A percentile compares a stretch with the other conserved stretches of the same genome.
Conservation (phyloP, 2,113 vertebrate genomes). For the Pachypanchax playfairii region DNA sequence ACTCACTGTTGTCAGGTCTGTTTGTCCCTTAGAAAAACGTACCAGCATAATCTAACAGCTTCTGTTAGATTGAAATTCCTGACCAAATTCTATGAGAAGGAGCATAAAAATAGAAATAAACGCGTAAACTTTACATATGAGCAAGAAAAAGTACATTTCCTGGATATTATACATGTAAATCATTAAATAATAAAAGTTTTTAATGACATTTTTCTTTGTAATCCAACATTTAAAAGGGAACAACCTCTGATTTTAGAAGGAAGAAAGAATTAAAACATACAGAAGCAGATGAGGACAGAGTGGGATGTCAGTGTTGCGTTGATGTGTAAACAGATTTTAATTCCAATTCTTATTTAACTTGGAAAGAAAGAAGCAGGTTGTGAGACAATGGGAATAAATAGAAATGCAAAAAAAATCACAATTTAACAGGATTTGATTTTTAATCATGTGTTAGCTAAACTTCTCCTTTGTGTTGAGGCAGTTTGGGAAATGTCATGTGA, state of each 20-base stretch:
- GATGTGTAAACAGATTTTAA: conserved; percentile 71
- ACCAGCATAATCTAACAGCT: conserved; percentile 57
- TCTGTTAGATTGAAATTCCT: conserved; percentile 55
- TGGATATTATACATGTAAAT: conserved; percentile 71
- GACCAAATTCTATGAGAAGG: conserved; percentile 70
- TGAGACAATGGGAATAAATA: conserved; percentile 29
- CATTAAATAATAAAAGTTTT: conserved; percentile 71
- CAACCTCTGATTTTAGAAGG: conserved; percentile 27
- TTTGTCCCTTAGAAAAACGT: conserved; percentile 63
- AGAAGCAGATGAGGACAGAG: conserved; percentile 55
- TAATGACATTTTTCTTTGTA: conserved; percentile 21
- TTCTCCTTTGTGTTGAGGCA: conserved; percentile 35
- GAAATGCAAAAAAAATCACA: not conserved
- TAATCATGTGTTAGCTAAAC: conserved; percentile 43
- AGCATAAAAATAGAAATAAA: conserved; percentile 66
- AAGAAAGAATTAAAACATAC: conserved; percentile 23
- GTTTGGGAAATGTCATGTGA: conserved; percentile 46
- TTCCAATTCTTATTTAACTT: conserved; percentile 46
- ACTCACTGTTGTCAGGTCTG: conserved; percentile 81
- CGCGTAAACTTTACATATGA: conserved; percentile 68
- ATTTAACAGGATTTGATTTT: conserved; percentile 50
- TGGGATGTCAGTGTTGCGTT: conserved; percentile 67
- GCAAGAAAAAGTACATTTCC: conserved; percentile 61
- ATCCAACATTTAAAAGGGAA: conserved; percentile 41
- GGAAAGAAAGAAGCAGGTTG: conserved; percentile 29